Evolutionary conservation across 2,888 invertebrate species (phyloP).

Genomic region (Drosophila ustulata): DNA sequence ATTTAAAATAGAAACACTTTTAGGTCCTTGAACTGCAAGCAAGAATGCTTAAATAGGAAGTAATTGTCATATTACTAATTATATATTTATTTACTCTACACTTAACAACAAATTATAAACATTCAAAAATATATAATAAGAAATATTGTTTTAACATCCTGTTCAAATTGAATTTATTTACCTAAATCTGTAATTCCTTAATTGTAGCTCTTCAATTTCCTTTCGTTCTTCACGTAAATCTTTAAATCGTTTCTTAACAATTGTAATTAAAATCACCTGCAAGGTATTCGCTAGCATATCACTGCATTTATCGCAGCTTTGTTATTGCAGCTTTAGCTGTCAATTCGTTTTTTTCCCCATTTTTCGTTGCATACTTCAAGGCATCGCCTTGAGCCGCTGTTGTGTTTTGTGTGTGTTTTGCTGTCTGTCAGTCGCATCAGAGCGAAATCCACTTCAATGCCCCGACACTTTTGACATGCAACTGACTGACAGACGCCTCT

Average conservation of each 20-base stretch:
- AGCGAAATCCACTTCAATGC: conserved; percentile 62
- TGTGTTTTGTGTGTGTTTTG: conserved; percentile 30
- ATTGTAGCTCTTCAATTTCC: too few relatives aligned
- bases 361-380: conserved; percentile 50
- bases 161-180: too few relatives aligned
- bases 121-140: too few relatives aligned
- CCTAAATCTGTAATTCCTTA: too few relatives aligned
- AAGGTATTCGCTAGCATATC: conserved; percentile 16
- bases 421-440: conserved; percentile 49
- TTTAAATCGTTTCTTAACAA: neutral
- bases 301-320: neutral
- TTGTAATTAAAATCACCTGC: neutral
- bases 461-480: conserved; percentile 58
- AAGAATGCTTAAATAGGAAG: too few relatives aligned
- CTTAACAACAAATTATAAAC: too few relatives aligned
- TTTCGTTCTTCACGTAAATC: neutral
- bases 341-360: conserved; percentile 8
- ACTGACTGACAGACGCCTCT: conserved; percentile 58
- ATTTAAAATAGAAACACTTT: too few relatives aligned
- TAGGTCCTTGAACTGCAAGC: too few relatives aligned
- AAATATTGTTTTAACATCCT: too few relatives aligned
- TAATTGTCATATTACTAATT: too few relatives aligned
- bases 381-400: conserved; percentile 34
- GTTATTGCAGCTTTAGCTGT: conserved; percentile 13
- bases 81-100: too few relatives aligned